Evolutionary conservation across 2,888 invertebrate genomes (phyloP).

Genomic region (Drosophila hamatofila): DNA sequence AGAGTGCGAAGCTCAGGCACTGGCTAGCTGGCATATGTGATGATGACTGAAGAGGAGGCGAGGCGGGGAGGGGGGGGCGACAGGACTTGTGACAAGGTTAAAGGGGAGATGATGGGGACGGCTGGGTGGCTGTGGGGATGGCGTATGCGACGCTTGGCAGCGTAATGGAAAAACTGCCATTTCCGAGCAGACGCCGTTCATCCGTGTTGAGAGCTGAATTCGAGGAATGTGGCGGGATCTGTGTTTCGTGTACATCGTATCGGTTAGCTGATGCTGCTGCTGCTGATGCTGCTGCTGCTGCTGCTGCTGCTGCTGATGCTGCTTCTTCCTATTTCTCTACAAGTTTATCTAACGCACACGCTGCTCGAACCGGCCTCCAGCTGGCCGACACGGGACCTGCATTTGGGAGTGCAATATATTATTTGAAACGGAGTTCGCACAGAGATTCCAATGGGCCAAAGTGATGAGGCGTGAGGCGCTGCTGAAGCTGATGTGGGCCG

Average conservation of each 20-base stretch:
- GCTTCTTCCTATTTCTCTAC: constrained; percentile 2
- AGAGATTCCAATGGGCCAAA: constrained; percentile 46
- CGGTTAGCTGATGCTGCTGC: constrained; percentile 1
- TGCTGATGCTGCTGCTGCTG: not conserved
- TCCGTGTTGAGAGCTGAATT: constrained; percentile 37
- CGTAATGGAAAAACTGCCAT: constrained; percentile 78
- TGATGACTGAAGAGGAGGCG: not conserved
- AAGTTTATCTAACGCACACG: constrained; percentile 33
- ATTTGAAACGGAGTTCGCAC: constrained; percentile 66
- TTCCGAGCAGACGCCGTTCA: constrained; percentile 65
- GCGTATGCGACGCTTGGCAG: constrained; percentile 30
- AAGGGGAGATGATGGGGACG: not conserved
- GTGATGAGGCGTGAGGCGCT: constrained; percentile 23
- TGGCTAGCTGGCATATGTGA: not conserved
- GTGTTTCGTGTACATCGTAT: constrained; percentile 14
- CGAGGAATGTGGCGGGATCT: constrained; percentile 7
- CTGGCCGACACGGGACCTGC: constrained; percentile 40
- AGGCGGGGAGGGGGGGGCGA: not conserved
- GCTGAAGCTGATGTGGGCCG: constrained; percentile 4
- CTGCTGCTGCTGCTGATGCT: not conserved
- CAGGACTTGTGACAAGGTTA: not conserved
- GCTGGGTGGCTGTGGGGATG: constrained; percentile 2
- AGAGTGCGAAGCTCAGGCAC: constrained; percentile 13
- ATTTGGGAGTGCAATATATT: constrained; percentile 75
- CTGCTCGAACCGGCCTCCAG: constrained; percentile 11